Percentiles rank a stretch among this genome's conserved stretches.
Evolutionary conservation across 1,140 invertebrate species (phyloP).

Genomic region (Trissolcus basalis): DNA sequence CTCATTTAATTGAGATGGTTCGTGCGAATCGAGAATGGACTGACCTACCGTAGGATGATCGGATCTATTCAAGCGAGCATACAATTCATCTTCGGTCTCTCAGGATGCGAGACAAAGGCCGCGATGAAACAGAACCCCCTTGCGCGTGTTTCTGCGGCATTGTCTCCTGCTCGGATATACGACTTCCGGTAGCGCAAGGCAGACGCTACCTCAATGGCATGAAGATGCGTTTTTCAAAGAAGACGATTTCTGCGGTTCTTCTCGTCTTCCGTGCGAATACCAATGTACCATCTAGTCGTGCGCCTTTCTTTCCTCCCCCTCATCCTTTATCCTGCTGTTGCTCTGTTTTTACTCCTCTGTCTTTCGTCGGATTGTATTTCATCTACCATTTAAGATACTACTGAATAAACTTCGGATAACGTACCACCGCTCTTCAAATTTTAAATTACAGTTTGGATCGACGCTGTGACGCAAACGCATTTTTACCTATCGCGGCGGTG

Average conservation of each 20-base stretch:
- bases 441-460: constrained; percentile 37
- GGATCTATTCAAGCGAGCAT: constrained; percentile 73
- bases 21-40: constrained; percentile 69
- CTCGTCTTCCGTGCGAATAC: constrained; percentile 60
- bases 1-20: constrained; percentile 55
- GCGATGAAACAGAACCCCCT: constrained; percentile 75
- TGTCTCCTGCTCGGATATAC: constrained; percentile 75
- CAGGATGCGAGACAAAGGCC: constrained; percentile 76
- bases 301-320: constrained; percentile 27
- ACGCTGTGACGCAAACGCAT: constrained; percentile 7
- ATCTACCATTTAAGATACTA: constrained; percentile 1
- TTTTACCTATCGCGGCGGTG: constrained; percentile 8
- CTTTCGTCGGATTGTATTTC: constrained; percentile 32
- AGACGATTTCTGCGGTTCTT: constrained; percentile 66
- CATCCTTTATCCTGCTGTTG: constrained; percentile 30
- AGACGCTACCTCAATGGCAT: constrained; percentile 70
- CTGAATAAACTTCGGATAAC: constrained; percentile 1
- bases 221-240: constrained; percentile 73
- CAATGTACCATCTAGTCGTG: constrained; percentile 39
- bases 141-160: constrained; percentile 69
- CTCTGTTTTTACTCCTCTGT: constrained; percentile 28
- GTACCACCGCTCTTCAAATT: too few species aligned
- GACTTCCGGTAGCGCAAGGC: constrained; percentile 73
- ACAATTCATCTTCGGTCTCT: constrained; percentile 70
- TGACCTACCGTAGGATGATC: constrained; percentile 77